Evolutionary conservation across 2,113 vertebrate species (phyloP).

Genomic region (Otocyon megalotis): DNA sequence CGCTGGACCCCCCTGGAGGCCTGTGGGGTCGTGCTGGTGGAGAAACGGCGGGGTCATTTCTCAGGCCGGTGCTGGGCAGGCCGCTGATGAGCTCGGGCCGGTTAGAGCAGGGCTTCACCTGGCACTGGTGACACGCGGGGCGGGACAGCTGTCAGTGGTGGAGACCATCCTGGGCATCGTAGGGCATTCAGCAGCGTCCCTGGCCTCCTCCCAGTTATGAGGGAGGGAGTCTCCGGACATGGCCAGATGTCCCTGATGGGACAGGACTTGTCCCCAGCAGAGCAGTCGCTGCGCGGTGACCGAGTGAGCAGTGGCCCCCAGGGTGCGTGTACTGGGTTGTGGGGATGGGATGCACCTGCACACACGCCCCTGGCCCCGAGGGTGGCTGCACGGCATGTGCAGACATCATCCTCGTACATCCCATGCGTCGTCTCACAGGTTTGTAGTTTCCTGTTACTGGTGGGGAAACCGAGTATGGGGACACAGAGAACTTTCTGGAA

Average conservation of each 20-base stretch:
- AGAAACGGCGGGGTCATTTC: rapidly evolving
- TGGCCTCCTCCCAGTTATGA: neutral
- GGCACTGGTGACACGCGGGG: rapidly evolving
- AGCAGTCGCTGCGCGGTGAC: rapidly evolving
- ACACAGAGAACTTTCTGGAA: neutral
- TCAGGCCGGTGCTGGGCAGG: rapidly evolving
- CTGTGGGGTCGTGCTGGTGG: rapidly evolving
- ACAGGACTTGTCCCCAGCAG: rapidly evolving
- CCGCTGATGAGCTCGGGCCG: too few species aligned
- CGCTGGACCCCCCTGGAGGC: neutral
- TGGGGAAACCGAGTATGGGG: neutral
- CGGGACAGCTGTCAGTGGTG: rapidly evolving
- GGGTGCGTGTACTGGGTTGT: rapidly evolving
- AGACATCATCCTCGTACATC: rapidly evolving
- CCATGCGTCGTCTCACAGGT: rapidly evolving
- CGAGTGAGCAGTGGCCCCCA: rapidly evolving
- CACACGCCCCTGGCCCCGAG: rapidly evolving
- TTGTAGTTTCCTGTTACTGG: neutral
- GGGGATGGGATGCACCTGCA: rapidly evolving
- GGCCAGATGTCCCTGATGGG: neutral
- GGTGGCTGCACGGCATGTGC: rapidly evolving
- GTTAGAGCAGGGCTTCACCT: rapidly evolving
- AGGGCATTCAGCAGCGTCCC: neutral
- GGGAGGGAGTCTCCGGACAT: neutral
- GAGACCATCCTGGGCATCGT: rapidly evolving